These are phyloP conservation scores for Iphiclides podalirius DNA, from an alignment of 2,888 invertebrate species.

Conservation along the genomic window DNA sequence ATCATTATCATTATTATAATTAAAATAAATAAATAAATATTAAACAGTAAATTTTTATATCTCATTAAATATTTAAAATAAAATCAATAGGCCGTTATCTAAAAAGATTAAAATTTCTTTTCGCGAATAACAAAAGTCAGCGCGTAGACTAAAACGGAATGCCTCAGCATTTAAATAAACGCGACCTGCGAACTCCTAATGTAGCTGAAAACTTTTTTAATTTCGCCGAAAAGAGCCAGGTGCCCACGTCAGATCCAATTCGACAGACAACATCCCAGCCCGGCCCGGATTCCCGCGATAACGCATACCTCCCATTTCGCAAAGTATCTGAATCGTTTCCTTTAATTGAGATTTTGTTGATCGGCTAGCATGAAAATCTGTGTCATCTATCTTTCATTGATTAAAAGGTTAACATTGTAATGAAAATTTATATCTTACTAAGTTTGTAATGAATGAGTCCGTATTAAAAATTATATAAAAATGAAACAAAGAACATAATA, in stretches of 20 bases:
- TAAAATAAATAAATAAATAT: too few relatives aligned
- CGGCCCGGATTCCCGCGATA: constrained; percentile 49
- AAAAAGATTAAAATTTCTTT: too few relatives aligned
- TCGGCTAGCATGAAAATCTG: constrained; percentile 26
- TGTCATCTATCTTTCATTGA: constrained; percentile 8
- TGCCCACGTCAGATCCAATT: constrained; percentile 64
- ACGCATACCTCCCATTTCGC: constrained; percentile 36
- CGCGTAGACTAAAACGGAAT: constrained; percentile 2
- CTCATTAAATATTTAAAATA: too few relatives aligned
- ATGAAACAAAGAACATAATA: too few relatives aligned
- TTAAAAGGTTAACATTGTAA: too few relatives aligned
- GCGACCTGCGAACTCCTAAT: constrained; percentile 59
- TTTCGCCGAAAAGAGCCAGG: constrained; percentile 72
- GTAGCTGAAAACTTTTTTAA: constrained; percentile 74
- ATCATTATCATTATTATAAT: too few relatives aligned
- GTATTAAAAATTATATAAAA: too few relatives aligned
- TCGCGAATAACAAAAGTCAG: not conserved
- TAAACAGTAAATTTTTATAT: too few relatives aligned
- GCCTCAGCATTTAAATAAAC: constrained; percentile 73
- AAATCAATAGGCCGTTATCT: too few relatives aligned
- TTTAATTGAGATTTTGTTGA: constrained; percentile 53
- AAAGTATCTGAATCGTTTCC: constrained; percentile 49
- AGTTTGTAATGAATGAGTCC: too few relatives aligned
- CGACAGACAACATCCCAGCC: constrained; percentile 56
- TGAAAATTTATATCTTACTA: too few relatives aligned